Conservation (phyloP, 2,113 vertebrate species). For the Gallinago paraguaiae region DNA sequence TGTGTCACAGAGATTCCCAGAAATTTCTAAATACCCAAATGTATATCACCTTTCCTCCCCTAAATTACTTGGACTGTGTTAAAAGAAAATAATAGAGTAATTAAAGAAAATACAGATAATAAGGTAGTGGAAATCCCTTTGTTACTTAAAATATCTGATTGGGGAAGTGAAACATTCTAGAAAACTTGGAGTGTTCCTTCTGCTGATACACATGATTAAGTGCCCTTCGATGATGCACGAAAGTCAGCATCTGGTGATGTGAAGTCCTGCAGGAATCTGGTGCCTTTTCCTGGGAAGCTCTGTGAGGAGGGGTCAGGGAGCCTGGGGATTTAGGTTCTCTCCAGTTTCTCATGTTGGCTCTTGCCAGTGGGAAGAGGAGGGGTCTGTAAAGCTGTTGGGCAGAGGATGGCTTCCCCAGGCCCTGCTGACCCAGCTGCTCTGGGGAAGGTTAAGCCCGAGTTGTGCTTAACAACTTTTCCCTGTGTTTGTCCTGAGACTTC, state of each 20-base stretch:
- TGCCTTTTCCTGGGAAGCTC: not conserved
- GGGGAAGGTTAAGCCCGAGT: not conserved
- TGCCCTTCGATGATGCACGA: not conserved
- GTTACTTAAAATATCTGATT: not conserved
- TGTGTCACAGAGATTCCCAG: not conserved
- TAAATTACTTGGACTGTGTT: not conserved
- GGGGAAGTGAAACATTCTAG: not conserved
- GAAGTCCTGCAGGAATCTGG: not conserved
- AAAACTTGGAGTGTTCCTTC: not conserved
- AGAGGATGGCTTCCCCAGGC: not conserved
- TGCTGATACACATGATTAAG: not conserved
- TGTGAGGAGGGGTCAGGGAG: not conserved
- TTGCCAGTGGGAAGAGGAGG: accelerated
- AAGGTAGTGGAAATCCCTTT: conserved; percentile 5
- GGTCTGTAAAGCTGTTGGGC: accelerated
- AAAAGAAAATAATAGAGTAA: not conserved
- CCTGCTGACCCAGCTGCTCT: not conserved
- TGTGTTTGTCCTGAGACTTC: not conserved
- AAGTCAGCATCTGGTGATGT: not conserved
- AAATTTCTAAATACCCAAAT: not conserved
- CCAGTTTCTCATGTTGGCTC: not conserved
- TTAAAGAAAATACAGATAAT: not conserved
- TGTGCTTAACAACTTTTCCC: not conserved
- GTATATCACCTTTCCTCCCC: not conserved
- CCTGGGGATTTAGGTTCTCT: not conserved